Base-by-base conservation (phyloP, 2,113 vertebrate genomes). In the Ophthalmolycus amberensis region DNA sequence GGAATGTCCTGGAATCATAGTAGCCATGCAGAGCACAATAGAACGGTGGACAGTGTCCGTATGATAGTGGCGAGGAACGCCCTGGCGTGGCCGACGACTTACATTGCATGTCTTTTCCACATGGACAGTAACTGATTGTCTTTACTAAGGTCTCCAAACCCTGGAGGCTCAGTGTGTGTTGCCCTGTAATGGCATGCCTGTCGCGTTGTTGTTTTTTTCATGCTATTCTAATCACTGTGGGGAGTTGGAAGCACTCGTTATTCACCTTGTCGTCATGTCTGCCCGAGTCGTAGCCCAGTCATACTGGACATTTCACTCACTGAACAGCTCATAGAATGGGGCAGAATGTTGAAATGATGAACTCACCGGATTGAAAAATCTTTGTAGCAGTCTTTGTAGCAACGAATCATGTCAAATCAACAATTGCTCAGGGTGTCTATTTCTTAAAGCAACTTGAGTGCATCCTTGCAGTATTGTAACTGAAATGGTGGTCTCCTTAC, bases 31-130 rank as follows among this genome's bases (percentile, higher is more conserved):
- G 72, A 82, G 66, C 42, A 37, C 34, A 22, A 80, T 58, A 25
- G 38, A 62, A 63, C 18, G 3, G 44, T 60, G 63, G 52, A 77
- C 52, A 22, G 58, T 68, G 52, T 48, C 42, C 5, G 2, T 63
- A 64, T 25, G 42, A 83, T 9, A 15, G n/a, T 44, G 70, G 64
- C 71, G 40, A 67, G 54, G 54, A 29, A 58, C 14, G 34, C 46
- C 52, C 58, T 60, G 74, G 64, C 70, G 62, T 64, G 70, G 85
- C 87, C 74, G 48, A 76, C 50, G 58, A 89, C 76, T 77, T 32
- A 12, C 74, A 83, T 64, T 90, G 91, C 86, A 90, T 91, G 90
- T 3, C 83, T 65, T 79, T 81, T 83, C 81, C 80, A 90, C 86
- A 52, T 59, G 71, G 85, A 91, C 79, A 80, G 71, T 52, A 80